Conservation (phyloP, 2,797 vertebrate species). For the Rhodeus uyekii region DNA sequence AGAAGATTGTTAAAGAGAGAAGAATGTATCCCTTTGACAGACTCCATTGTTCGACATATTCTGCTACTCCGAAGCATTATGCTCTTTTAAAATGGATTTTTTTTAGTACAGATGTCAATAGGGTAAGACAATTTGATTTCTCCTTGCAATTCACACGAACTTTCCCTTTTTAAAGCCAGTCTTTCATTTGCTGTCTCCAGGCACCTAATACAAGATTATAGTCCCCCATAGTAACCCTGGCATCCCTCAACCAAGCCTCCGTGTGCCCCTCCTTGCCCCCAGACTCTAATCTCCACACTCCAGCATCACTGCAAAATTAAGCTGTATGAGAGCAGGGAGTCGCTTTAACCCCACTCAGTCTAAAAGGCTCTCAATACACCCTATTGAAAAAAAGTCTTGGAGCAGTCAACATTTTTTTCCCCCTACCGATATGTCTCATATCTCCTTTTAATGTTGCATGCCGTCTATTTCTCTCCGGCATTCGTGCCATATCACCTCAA, state of each 20-base stretch:
- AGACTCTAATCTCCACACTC: slow-evolving; percentile 70
- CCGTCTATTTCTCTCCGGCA: not conserved
- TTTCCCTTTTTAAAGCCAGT: slow-evolving; percentile 57
- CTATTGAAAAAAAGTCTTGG: slow-evolving; percentile 54
- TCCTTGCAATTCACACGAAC: slow-evolving; percentile 52
- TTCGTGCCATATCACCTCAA: slow-evolving; percentile 20
- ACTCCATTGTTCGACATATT: slow-evolving; percentile 53
- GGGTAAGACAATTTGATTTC: slow-evolving; percentile 59
- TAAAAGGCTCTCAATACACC: slow-evolving; percentile 64
- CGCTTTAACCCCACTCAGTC: slow-evolving; percentile 65
- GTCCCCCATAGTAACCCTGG: slow-evolving; percentile 66
- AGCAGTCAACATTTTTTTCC: slow-evolving; percentile 55
- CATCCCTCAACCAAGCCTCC: slow-evolving; percentile 58
- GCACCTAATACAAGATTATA: slow-evolving; percentile 65
- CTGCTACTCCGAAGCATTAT: slow-evolving; percentile 43
- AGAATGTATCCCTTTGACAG: slow-evolving; percentile 63
- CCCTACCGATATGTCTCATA: slow-evolving; percentile 42
- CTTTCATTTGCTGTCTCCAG: slow-evolving; percentile 64
- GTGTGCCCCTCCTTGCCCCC: slow-evolving; percentile 57
- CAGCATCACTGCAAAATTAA: slow-evolving; percentile 74
- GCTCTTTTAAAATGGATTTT: slow-evolving; percentile 53
- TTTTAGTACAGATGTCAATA: slow-evolving; percentile 58
- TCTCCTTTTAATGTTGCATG: slow-evolving; percentile 29
- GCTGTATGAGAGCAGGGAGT: slow-evolving; percentile 65
- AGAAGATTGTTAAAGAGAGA: slow-evolving; percentile 64